These are phyloP conservation scores for Toxotes lorentzi DNA, from an alignment of 2,797 vertebrate genomes.

Conservation along the genomic window DNA sequence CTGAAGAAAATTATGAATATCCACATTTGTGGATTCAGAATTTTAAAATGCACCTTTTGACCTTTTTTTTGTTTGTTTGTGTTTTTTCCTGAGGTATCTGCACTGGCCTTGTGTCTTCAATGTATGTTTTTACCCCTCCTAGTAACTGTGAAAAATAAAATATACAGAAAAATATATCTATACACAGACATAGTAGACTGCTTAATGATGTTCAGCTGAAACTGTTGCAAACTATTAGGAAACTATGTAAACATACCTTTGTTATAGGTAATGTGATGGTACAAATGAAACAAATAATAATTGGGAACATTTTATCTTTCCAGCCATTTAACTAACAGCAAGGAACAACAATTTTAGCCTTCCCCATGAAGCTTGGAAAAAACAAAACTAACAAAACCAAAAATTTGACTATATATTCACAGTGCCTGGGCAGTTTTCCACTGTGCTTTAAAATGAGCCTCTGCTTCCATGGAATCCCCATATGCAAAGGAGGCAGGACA, in stretches of 20 bases:
- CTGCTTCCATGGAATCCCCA: conserved; percentile 81
- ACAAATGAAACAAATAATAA: conserved; percentile 13
- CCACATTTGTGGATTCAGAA: conserved; percentile 3
- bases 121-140: conserved; percentile 4
- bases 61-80: conserved; percentile 14
- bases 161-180: too few species aligned
- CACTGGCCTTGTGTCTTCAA: conserved; percentile 26
- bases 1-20: conserved; percentile 22
- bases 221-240: neutral
- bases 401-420: conserved; percentile 81
- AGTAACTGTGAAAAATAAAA: conserved; percentile 10
- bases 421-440: conserved; percentile 70
- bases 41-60: conserved; percentile 44
- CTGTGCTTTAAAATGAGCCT: conserved; percentile 63
- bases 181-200: neutral
- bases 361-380: conserved; percentile 75
- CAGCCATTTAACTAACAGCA: conserved; percentile 39
- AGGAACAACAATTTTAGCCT: conserved; percentile 67
- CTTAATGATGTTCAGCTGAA: neutral
- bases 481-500: conserved; percentile 81
- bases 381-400: conserved; percentile 74
- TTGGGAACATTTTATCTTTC: conserved; percentile 16
- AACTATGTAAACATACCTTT: neutral
- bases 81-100: neutral
- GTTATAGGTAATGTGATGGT: neutral